Evolutionary conservation across 2,888 invertebrate genomes (phyloP).

Genomic region (Hermodice carunculata): DNA sequence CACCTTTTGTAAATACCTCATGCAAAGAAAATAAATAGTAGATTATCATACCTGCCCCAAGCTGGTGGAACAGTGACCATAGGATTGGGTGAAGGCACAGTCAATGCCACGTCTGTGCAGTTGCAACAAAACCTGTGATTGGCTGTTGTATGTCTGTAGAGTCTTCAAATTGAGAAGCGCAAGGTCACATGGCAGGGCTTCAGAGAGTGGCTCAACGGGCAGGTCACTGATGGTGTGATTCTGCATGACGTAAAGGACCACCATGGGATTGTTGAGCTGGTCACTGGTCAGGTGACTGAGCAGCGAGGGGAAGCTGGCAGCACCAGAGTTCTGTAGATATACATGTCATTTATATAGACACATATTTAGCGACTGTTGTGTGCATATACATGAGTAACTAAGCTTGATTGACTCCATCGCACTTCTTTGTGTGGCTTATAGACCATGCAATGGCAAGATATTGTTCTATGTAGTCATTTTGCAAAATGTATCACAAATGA

Average conservation of each 20-base stretch:
- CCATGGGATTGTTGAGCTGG: constrained; percentile 15
- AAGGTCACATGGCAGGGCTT: constrained; percentile 18
- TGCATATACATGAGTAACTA: background rate
- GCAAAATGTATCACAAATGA: too few species aligned
- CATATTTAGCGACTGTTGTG: background rate
- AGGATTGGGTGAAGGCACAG: constrained; percentile 14
- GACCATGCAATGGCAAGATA: too few species aligned
- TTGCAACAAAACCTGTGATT: background rate
- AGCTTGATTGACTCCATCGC: background rate
- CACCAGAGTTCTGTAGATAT: background rate
- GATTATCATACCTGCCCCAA: constrained; percentile 3
- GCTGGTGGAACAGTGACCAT: background rate
- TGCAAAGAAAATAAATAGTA: background rate
- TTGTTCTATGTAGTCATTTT: too few species aligned
- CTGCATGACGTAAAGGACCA: background rate
- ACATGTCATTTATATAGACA: background rate
- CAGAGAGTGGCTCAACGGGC: constrained; percentile 10
- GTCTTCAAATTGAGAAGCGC: constrained; percentile 16
- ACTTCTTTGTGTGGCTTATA: background rate
- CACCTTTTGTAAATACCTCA: background rate
- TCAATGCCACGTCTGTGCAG: constrained; percentile 8
- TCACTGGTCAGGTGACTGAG: constrained; percentile 16
- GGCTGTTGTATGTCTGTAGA: background rate
- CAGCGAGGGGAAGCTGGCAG: constrained; percentile 13
- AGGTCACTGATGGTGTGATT: background rate